Percentiles rank a stretch among this genome's conserved stretches.
phyloP scores from a whole-genome alignment of 2,113 vertebrate genomes.

The Onychostoma macrolepis region DNA sequence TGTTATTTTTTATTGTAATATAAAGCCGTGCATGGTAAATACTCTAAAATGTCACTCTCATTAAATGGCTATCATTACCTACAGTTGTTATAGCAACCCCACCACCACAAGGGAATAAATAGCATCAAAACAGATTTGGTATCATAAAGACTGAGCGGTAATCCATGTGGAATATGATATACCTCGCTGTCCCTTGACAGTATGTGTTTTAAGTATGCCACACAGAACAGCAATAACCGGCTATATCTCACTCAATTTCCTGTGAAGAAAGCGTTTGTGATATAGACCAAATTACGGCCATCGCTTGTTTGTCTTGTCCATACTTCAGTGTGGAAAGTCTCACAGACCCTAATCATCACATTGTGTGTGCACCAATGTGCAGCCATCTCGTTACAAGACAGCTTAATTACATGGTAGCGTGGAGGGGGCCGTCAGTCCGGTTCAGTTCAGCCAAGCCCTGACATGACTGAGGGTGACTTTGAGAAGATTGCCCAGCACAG shows the following conservation, averaged over 20 bases:
- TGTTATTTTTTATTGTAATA: constrained; percentile 18
- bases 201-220: background rate
- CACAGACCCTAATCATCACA: constrained; percentile 22
- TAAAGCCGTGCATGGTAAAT: constrained; percentile 9
- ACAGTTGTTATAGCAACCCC: constrained; percentile 40
- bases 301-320: background rate
- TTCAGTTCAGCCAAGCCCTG: constrained; percentile 27
- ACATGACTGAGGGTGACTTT: constrained; percentile 39
- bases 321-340: background rate
- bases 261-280: background rate
- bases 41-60: constrained; percentile 35
- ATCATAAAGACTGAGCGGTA: constrained; percentile 31
- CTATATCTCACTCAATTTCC: background rate
- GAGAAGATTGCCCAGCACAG: constrained; percentile 25
- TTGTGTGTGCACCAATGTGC: constrained; percentile 36
- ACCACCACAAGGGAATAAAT: constrained; percentile 26
- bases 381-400: constrained; percentile 20
- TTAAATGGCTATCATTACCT: constrained; percentile 32
- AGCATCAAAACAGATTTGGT: constrained; percentile 38
- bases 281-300: constrained; percentile 8
- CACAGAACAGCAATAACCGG: constrained; percentile 5
- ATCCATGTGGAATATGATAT: constrained; percentile 13
- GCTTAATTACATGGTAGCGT: constrained; percentile 38
- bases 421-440: constrained; percentile 22
- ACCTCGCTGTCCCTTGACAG: background rate